Percentiles rank a stretch among this genome's conserved stretches.
Conservation (phyloP, 2,888 invertebrate species). For the Drosophila nr. perissopoda region DNA sequence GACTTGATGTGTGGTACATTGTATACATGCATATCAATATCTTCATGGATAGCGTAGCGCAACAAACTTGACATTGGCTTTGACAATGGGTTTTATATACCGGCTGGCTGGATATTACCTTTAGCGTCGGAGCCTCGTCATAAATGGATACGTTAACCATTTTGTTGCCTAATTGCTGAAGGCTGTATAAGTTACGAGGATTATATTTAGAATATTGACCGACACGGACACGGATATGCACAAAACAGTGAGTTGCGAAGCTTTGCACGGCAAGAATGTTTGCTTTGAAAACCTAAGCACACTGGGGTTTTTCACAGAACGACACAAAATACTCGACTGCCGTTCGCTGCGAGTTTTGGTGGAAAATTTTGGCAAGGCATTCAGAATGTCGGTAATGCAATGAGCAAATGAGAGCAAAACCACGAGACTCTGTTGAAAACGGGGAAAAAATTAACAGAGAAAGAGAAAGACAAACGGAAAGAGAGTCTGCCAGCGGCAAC, state of each 20-base stretch:
- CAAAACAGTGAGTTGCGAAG: slow-evolving; percentile 53
- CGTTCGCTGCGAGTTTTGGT: slow-evolving; percentile 30
- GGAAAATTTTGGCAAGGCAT: slow-evolving; percentile 67
- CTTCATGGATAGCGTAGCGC: slow-evolving; percentile 53
- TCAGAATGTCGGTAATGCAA: slow-evolving; percentile 63
- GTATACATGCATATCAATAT: slow-evolving; percentile 37
- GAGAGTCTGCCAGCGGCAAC: slow-evolving; percentile 33
- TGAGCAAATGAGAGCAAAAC: slow-evolving; percentile 41
- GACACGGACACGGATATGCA: slow-evolving; percentile 50
- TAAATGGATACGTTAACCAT: slow-evolving; percentile 83
- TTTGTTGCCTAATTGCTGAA: slow-evolving; percentile 62
- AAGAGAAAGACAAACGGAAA: slow-evolving; percentile 26
- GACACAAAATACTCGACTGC: slow-evolving; percentile 59
- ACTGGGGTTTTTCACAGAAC: slow-evolving; percentile 48
- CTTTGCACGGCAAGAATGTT: slow-evolving; percentile 54
- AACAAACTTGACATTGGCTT: slow-evolving; percentile 24
- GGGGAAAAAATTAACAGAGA: slow-evolving; percentile 27
- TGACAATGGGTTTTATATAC: slow-evolving; percentile 16
- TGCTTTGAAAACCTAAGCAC: slow-evolving; percentile 37
- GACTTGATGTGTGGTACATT: slow-evolving; percentile 16
- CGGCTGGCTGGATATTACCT: slow-evolving; percentile 69
- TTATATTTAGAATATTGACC: slow-evolving; percentile 41
- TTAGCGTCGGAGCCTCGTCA: slow-evolving; percentile 79
- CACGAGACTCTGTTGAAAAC: slow-evolving; percentile 43
- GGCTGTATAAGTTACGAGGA: slow-evolving; percentile 53